Percentiles rank a stretch among this genome's conserved stretches.
Conservation (phyloP, 2,888 invertebrate genomes). For the Choreutis nemorana region DNA sequence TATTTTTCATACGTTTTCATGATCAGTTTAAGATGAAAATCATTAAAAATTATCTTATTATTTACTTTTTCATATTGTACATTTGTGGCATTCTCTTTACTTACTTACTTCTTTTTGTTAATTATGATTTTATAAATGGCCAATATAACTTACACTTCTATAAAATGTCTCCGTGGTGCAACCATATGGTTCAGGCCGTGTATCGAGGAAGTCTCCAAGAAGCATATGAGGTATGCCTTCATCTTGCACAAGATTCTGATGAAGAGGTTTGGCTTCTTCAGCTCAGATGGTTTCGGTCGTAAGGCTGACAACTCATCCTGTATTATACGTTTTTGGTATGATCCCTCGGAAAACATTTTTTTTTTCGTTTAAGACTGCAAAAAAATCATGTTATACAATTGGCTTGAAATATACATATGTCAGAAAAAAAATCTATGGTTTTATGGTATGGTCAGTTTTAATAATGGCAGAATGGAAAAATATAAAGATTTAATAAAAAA, state of each 20-base stretch:
- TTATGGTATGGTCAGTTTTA: no score
- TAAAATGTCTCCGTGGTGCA: constrained; percentile 38
- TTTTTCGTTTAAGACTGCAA: neutral
- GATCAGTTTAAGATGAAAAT: no score
- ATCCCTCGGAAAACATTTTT: constrained; percentile 23
- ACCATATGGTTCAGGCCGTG: constrained; percentile 64
- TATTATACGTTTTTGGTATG: constrained; percentile 26
- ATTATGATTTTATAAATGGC: neutral
- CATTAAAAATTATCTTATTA: no score
- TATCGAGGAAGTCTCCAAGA: constrained; percentile 58
- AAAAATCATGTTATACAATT: neutral
- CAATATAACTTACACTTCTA: constrained; percentile 45
- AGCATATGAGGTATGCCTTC: constrained; percentile 34
- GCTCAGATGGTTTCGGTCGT: constrained; percentile 8
- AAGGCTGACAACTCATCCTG: constrained; percentile 20
- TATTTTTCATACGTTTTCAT: no score
- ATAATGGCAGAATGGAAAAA: no score
- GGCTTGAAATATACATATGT: no score
- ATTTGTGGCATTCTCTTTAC: no score
- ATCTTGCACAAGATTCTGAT: constrained; percentile 17
- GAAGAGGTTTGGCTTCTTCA: constrained; percentile 3
- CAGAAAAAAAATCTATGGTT: no score
- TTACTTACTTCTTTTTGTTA: no score
- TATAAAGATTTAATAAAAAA: no score
- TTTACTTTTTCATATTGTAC: no score